phyloP scores from a whole-genome alignment of 2,797 vertebrate genomes.

The Lagodon rhomboides region DNA sequence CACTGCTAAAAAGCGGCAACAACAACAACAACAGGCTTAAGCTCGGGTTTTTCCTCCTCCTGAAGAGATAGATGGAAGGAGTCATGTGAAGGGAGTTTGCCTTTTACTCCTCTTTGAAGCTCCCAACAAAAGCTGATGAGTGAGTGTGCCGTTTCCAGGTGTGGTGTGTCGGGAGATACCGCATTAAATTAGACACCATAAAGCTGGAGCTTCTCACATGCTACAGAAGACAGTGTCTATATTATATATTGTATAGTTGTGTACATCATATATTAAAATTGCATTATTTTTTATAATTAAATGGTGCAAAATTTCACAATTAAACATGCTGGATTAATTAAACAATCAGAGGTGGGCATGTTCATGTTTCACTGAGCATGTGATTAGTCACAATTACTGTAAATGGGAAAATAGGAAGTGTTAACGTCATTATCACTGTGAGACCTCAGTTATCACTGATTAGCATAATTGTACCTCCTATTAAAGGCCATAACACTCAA shows the following conservation, averaged over 20 bases:
- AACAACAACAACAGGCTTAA: slow-evolving; percentile 59
- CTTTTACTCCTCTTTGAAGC: slow-evolving; percentile 37
- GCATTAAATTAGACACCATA: not conserved
- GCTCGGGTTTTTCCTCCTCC: slow-evolving; percentile 35
- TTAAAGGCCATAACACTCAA: not conserved
- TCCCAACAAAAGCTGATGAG: slow-evolving; percentile 24
- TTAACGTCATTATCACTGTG: slow-evolving; percentile 2
- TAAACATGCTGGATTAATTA: not conserved
- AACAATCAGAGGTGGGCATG: not conserved
- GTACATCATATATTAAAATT: too few relatives aligned
- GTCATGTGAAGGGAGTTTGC: slow-evolving; percentile 29
- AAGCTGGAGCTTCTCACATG: not conserved
- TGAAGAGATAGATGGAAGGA: slow-evolving; percentile 37
- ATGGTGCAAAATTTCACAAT: not conserved
- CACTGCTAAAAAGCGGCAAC: slow-evolving; percentile 54
- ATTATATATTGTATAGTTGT: too few relatives aligned
- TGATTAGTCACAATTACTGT: slow-evolving; percentile 10
- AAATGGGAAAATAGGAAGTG: slow-evolving; percentile 10
- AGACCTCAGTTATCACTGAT: slow-evolving; percentile 18
- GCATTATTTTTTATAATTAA: not conserved
- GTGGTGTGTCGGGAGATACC: not conserved
- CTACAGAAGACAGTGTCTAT: not conserved
- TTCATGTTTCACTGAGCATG: not conserved
- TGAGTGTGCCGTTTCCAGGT: not conserved
- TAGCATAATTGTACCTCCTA: not conserved